phyloP scores from a whole-genome alignment of 2,113 vertebrate genomes.

The Gavialis gangeticus region DNA sequence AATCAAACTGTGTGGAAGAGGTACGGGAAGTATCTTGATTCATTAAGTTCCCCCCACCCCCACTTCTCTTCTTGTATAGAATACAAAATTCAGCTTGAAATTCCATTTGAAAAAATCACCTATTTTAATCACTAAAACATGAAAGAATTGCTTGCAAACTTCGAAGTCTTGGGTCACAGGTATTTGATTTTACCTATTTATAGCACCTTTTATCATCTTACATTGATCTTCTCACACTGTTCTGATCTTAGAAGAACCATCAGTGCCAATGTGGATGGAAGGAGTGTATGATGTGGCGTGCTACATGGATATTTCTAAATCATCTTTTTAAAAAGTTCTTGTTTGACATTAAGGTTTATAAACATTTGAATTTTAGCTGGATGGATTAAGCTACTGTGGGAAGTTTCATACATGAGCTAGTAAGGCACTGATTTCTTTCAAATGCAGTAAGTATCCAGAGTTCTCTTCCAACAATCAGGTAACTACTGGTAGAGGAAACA shows the following conservation, averaged over 20 bases:
- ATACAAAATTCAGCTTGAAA: slow-evolving; percentile 42
- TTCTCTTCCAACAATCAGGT: fast-evolving
- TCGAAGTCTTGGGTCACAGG: not conserved
- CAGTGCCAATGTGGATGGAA: not conserved
- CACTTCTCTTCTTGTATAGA: not conserved
- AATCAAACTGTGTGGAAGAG: not conserved
- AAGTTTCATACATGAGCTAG: not conserved
- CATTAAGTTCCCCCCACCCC: not conserved
- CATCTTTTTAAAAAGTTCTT: not conserved
- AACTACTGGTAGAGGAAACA: not conserved
- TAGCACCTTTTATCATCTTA: not conserved
- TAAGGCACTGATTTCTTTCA: not conserved
- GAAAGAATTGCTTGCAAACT: not conserved
- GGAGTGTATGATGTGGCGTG: not conserved
- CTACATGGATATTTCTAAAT: not conserved
- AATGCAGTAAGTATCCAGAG: not conserved
- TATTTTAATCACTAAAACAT: not conserved
- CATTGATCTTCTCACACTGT: not conserved
- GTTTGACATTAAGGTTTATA: not conserved
- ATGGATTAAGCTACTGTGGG: not conserved
- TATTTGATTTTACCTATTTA: not conserved
- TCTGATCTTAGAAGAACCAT: not conserved
- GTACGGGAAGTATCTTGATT: not conserved
- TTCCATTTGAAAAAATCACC: slow-evolving; percentile 17
- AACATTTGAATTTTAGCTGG: slow-evolving; percentile 25